A percentile compares a stretch with the other conserved stretches of the same genome.
Conservation (phyloP, 2,113 vertebrate genomes). For the Progne subis region DNA sequence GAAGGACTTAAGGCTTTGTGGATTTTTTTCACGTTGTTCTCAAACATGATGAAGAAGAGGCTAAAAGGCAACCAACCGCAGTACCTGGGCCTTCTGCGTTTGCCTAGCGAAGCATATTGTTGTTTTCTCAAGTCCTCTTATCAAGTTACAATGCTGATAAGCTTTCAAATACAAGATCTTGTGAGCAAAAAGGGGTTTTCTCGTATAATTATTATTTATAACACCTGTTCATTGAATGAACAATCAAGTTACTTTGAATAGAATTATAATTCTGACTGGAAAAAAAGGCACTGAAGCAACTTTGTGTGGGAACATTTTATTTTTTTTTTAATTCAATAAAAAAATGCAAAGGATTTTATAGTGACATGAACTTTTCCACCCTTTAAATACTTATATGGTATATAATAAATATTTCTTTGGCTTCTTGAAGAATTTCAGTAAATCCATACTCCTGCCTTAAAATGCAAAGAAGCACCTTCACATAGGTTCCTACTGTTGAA, state of each 20-base stretch:
- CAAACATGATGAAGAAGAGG: background rate
- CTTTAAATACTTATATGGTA: background rate
- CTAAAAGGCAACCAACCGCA: background rate
- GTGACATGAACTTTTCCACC: background rate
- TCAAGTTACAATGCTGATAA: background rate
- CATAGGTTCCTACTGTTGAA: background rate
- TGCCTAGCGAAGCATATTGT: rapidly evolving
- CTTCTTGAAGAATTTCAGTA: background rate
- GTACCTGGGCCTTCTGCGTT: background rate
- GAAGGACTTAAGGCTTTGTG: background rate
- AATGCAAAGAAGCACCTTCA: background rate
- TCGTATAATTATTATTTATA: background rate
- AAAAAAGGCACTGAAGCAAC: background rate
- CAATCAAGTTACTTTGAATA: background rate
- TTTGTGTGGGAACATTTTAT: rapidly evolving
- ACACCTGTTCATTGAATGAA: background rate
- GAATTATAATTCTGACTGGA: background rate
- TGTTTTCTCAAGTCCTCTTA: background rate
- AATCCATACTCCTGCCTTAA: background rate
- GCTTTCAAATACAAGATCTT: background rate
- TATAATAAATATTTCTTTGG: background rate
- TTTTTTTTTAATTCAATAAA: background rate
- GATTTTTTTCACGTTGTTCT: background rate
- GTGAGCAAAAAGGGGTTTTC: background rate
- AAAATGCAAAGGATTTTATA: background rate